Evolutionary conservation across 1,140 invertebrate genomes (phyloP).

Genomic region (Caenorhabditis remanei): DNA sequence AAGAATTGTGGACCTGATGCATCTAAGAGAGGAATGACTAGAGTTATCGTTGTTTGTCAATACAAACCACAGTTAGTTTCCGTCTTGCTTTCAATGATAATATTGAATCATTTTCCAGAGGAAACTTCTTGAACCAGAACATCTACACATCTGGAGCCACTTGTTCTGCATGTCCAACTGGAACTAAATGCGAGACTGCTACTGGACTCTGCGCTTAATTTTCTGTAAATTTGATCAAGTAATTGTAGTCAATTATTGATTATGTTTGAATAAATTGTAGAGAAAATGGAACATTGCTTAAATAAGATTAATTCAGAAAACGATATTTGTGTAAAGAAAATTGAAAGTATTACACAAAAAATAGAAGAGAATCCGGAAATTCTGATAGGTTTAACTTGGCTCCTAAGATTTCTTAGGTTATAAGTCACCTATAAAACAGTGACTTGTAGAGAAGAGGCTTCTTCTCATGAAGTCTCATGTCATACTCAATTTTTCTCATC

Average conservation of each 20-base stretch:
- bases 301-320: no score
- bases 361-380: neutral
- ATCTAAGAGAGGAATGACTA: neutral
- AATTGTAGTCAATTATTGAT: neutral
- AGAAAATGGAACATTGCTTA: no score
- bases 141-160: slow-evolving; percentile 21
- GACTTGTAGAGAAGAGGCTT: no score
- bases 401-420: no score
- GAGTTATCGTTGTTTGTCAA: slow-evolving; percentile 48
- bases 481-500: no score
- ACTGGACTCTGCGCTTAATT: slow-evolving; percentile 9
- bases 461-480: no score
- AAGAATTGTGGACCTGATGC: slow-evolving; percentile 22
- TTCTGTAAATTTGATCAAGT: neutral
- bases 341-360: no score
- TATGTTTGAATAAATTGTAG: neutral
- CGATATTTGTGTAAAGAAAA: no score
- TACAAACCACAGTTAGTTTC: slow-evolving; percentile 39
- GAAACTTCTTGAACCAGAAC: slow-evolving; percentile 30
- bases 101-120: neutral
- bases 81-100: neutral
- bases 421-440: no score
- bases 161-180: slow-evolving; percentile 17
- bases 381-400: neutral
- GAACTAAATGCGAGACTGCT: slow-evolving; percentile 15